Conservation (phyloP, 1,140 invertebrate species). For the Drosophila tani region DNA sequence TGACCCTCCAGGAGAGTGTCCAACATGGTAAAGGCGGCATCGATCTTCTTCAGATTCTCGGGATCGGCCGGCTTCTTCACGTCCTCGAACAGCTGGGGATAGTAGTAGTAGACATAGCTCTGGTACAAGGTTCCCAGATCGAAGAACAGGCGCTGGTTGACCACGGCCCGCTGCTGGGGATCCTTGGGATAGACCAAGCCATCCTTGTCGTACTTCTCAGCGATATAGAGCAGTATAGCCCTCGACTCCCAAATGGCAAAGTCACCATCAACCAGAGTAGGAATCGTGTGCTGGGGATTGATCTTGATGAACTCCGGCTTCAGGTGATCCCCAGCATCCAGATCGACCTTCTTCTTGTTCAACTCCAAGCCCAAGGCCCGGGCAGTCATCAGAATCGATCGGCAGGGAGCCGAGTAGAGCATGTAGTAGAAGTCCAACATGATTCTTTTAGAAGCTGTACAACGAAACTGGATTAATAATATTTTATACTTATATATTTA, state of each 20-base stretch:
- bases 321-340: slow-evolving; percentile 88
- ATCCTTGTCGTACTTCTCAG: slow-evolving; percentile 88
- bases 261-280: slow-evolving; percentile 89
- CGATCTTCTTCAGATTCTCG: slow-evolving; percentile 88
- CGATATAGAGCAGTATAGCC: slow-evolving; percentile 90
- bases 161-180: slow-evolving; percentile 87
- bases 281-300: slow-evolving; percentile 87
- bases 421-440: slow-evolving; percentile 88
- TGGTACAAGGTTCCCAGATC: slow-evolving; percentile 89
- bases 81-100: slow-evolving; percentile 89
- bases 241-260: slow-evolving; percentile 89
- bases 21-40: slow-evolving; percentile 87
- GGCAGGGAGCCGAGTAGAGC: slow-evolving; percentile 89
- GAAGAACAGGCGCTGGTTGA: slow-evolving; percentile 91
- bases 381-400: slow-evolving; percentile 88
- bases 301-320: slow-evolving; percentile 89
- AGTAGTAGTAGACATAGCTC: slow-evolving; percentile 86
- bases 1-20: slow-evolving; percentile 88
- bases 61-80: slow-evolving; percentile 87
- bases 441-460: neutral
- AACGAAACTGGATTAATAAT: neutral
- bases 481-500: too few species aligned
- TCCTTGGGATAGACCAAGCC: slow-evolving; percentile 89
- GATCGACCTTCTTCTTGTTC: slow-evolving; percentile 89
- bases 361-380: slow-evolving; percentile 89